Base-by-base conservation (phyloP, 2,888 invertebrate species). In the Lomographa bimaculata region DNA sequence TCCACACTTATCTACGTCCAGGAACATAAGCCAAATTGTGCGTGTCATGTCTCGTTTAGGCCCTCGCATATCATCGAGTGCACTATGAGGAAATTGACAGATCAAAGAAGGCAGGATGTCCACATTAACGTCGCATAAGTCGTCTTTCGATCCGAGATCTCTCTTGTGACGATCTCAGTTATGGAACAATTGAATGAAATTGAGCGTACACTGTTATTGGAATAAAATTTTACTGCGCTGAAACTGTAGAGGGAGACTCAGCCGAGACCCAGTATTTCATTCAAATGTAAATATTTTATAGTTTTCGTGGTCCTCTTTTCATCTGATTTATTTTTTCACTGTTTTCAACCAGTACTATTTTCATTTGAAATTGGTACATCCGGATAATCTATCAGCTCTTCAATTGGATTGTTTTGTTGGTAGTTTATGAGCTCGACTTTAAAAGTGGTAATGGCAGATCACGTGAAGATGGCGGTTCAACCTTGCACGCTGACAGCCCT, bases 91-190 rank as follows among this genome's bases (percentile, higher is more conserved):
- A 80, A 83, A 85, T 85, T 83, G 80, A 76, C 71, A 71, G 72
- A 81, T 73, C 76, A 83, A 79, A 80, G 79, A 75, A 68, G 68
- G 49, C 81, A 78, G 86, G 86, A 86, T 78, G 84, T 79, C 64
- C 70, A 71, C 75, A 85, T 85, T 84, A 85, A 66, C 72, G 66
- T 63, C 60, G 69, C 64, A 64, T 68, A 63, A 71, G 67, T 60
- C 69, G 62, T 68, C 65, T 71, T 76, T 76, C 74, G 74, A 79
- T 73, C 60, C 47, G 26, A 43, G 59, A 66, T 64, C 60, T 60
- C 65, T 66, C 60, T 56, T 54, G 46, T 3, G 7, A 17, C 16
- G 14, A 23, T 26, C 4, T 7, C n/a, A 19, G 12, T 8, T 16
- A 5, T 19, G 8, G 18, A 18, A 21, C 9, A 5, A 3, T 7